phyloP scores from a whole-genome alignment of 2,113 vertebrate species.

The Laticauda colubrina region DNA sequence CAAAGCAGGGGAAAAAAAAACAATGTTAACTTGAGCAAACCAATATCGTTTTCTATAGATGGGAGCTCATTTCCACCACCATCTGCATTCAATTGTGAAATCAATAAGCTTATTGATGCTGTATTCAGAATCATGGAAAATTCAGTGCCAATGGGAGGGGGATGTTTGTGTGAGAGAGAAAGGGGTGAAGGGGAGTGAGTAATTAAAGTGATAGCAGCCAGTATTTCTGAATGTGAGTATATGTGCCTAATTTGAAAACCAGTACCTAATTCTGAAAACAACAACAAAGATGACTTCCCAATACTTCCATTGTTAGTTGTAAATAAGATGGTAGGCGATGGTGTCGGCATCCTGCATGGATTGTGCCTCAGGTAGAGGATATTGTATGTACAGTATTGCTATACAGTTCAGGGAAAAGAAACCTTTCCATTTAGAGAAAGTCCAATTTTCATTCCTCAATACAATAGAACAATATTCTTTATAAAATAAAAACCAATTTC shows the following conservation, averaged over 20 bases:
- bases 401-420: not conserved
- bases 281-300: not conserved
- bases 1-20: not conserved
- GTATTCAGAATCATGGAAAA: constrained; percentile 60
- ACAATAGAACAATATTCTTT: not conserved
- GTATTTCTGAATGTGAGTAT: constrained; percentile 9
- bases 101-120: constrained; percentile 51
- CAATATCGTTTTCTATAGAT: not conserved
- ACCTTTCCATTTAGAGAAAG: not conserved
- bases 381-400: not conserved
- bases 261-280: not conserved
- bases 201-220: constrained; percentile 27
- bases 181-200: not conserved
- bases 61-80: constrained; percentile 9
- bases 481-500: not conserved
- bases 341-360: not conserved
- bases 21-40: constrained; percentile 17
- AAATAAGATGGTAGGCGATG: not conserved
- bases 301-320: not conserved
- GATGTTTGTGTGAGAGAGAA: constrained; percentile 16
- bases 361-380: no score
- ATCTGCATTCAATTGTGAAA: constrained; percentile 61
- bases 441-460: not conserved
- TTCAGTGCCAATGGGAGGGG: constrained; percentile 56
- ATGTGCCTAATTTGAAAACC: not conserved